Evolutionary conservation across 2,113 vertebrate species (phyloP).

Genomic region (Xerus inauris): DNA sequence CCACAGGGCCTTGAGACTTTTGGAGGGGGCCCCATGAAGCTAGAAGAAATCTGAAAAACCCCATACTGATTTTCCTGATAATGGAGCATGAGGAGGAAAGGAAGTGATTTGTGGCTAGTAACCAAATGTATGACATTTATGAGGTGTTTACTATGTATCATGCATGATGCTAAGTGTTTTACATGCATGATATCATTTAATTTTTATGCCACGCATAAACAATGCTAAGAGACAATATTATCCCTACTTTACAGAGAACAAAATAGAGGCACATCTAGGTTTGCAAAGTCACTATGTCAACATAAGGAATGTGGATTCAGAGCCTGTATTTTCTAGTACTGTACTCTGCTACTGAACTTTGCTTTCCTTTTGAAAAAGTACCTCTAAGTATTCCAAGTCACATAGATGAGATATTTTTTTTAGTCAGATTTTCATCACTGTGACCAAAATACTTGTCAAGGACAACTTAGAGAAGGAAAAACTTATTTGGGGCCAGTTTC

Average conservation of each 20-base stretch:
- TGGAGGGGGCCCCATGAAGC: background rate
- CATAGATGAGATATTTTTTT: background rate
- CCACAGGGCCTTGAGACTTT: background rate
- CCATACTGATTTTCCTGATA: background rate
- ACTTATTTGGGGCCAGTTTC: no score
- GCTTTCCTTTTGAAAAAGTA: background rate
- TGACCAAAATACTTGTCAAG: no score
- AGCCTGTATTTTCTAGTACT: background rate
- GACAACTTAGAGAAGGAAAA: no score
- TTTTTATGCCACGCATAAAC: background rate
- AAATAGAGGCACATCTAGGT: accelerated
- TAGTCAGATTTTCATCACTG: no score
- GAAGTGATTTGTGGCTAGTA: background rate
- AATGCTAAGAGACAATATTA: background rate
- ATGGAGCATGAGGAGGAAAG: background rate
- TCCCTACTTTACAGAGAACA: background rate
- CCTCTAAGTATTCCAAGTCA: background rate
- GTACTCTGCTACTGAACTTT: background rate
- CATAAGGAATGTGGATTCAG: accelerated
- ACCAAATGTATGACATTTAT: background rate
- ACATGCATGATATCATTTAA: background rate
- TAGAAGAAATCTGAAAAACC: background rate
- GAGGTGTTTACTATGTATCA: background rate
- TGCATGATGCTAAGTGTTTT: background rate
- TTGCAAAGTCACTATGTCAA: background rate